Base-by-base conservation (phyloP, 64 coral and sea anemone species). In the Porites lutea region DNA sequence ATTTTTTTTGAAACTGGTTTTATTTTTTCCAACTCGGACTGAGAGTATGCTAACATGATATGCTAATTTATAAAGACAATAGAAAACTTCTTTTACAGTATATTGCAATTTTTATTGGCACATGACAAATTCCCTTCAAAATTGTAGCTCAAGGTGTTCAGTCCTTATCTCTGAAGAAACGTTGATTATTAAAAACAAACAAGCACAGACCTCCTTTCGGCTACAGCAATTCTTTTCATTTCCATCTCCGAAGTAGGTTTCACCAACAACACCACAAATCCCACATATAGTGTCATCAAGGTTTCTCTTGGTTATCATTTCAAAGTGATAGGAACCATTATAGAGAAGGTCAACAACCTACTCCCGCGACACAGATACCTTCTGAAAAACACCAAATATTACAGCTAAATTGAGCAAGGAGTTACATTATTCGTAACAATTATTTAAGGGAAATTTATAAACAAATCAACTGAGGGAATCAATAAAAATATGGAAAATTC, bases 91-190 rank as follows among this genome's bases (percentile, higher is more conserved):
- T 66, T 66, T 66, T 66, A 66, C 64, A 66, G 64, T 66, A 66
- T 66, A 66, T 15, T 66, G 64, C 64, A 66, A 66, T 66, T 66
- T 66, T 6, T 4, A 66, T 66, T 13, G 8, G 64, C 64, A 66
- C 64, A 66, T 66, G 64, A 66, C 64, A 66, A 66, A 66, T 66
- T 66, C 64, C 13, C 64, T 66, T 15, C 5, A 66, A 66, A 66
- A 66, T 0, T 66, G 64, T 66, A 66, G 64, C 64, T 66, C 64
- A 66, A 66, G 64, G 64, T 66, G 64, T 66, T 66, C 64, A 66
- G 64, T 66, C 64, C 64, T 66, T 6, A 66, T 66, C 64, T 66
- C 5, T 19, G 64, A 66, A 66, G 64, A 66, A 66, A 66, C 64
- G 4, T 66, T 66, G 64, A 66, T 66, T 66, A 70, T 70, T 70